Evolutionary conservation across 2,113 vertebrate species (phyloP).

Genomic region (Phrynocephalus versicolor): DNA sequence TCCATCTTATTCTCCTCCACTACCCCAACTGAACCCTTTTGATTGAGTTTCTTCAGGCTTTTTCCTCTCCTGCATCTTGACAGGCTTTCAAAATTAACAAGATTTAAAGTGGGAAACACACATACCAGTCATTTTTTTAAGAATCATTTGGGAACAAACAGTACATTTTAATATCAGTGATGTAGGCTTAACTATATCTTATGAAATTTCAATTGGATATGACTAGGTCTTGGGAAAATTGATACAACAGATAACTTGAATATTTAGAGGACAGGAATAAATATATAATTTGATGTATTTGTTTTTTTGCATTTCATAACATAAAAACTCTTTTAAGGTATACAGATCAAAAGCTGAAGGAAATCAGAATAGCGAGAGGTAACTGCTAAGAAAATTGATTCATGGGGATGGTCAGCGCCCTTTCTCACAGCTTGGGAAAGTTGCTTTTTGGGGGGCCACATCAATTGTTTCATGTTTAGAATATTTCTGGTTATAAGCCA

Average conservation of each 20-base stretch:
- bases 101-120: conserved; percentile 40
- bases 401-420: too few relatives aligned
- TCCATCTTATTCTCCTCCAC: conserved; percentile 24
- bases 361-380: not conserved
- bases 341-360: not conserved
- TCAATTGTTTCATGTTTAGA: not conserved
- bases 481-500: not conserved
- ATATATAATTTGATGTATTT: conserved; percentile 32
- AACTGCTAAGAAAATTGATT: not conserved
- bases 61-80: conserved; percentile 24
- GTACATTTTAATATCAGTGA: conserved; percentile 52
- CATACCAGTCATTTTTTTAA: conserved; percentile 47
- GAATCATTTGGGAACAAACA: conserved; percentile 52
- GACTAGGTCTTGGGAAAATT: conserved; percentile 37
- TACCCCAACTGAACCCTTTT: not conserved
- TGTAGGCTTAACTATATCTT: conserved; percentile 57
- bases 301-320: conserved; percentile 49
- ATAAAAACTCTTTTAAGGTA: conserved; percentile 31
- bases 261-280: conserved; percentile 47
- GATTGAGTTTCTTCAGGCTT: conserved; percentile 30
- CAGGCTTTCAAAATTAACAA: conserved; percentile 59
- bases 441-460: too few relatives aligned
- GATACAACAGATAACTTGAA: conserved; percentile 51
- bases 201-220: conserved; percentile 60
- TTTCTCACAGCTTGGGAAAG: too few relatives aligned